phyloP scores from a whole-genome alignment of 2,113 vertebrate genomes.

The Eidolon helvum region DNA sequence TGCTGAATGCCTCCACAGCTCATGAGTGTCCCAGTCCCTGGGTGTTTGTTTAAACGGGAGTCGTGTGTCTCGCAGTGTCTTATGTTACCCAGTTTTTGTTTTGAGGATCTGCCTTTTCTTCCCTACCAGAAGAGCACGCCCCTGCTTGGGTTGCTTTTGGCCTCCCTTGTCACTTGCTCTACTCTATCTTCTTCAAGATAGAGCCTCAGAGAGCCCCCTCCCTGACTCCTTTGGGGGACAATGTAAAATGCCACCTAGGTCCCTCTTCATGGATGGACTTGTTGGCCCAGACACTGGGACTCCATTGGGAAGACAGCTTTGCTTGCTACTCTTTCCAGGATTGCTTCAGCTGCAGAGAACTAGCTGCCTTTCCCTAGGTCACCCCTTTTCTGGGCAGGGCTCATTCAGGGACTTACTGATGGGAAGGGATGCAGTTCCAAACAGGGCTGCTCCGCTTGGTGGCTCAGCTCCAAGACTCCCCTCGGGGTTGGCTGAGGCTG shows the following conservation, averaged over 20 bases:
- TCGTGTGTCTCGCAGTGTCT: not conserved
- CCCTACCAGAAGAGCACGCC: not conserved
- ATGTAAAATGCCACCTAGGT: not conserved
- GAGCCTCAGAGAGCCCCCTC: not conserved
- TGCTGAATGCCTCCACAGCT: not conserved
- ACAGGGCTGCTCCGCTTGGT: not conserved
- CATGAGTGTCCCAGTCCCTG: fast-evolving
- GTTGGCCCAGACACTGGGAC: not conserved
- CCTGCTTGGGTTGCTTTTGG: not conserved
- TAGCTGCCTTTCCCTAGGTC: not conserved
- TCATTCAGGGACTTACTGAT: not conserved
- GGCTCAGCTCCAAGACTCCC: fast-evolving
- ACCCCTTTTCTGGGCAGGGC: too few relatives aligned
- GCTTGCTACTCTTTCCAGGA: not conserved
- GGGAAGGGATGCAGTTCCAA: not conserved
- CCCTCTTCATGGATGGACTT: not conserved
- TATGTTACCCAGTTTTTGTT: fast-evolving
- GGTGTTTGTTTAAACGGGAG: not conserved
- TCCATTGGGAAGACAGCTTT: too few relatives aligned
- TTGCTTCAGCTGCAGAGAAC: not conserved
- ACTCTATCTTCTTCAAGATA: not conserved
- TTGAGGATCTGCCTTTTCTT: not conserved
- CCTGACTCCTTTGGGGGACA: too few relatives aligned
- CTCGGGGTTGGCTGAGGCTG: too few relatives aligned
- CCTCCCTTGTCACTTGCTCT: not conserved